These are phyloP conservation scores for Cinclus mexicanus DNA, from an alignment of 2,113 vertebrate genomes.

Conservation along the genomic window DNA sequence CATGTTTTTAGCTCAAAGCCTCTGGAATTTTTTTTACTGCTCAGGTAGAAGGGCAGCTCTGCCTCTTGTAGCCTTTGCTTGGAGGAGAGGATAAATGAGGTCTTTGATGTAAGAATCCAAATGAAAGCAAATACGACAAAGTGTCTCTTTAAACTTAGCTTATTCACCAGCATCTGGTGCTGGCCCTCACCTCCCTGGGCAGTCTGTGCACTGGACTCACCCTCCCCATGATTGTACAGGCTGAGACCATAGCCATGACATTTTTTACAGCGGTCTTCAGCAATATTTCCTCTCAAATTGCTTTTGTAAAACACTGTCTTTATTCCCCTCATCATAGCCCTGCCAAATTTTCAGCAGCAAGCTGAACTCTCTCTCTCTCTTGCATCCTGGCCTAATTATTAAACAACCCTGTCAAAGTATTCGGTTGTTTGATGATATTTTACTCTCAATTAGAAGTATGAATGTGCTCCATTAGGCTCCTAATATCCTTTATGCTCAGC, in stretches of 20 bases:
- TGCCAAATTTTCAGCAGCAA: constrained; percentile 11
- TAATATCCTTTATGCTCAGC: constrained; percentile 51
- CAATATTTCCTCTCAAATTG: constrained; percentile 14
- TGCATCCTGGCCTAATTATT: constrained; percentile 49
- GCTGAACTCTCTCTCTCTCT: background rate
- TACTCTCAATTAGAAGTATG: constrained; percentile 62
- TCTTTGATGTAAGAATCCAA: constrained; percentile 18
- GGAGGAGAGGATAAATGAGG: background rate
- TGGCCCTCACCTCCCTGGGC: background rate
- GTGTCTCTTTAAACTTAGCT: background rate
- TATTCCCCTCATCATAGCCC: background rate
- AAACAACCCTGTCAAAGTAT: constrained; percentile 42
- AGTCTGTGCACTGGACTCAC: background rate
- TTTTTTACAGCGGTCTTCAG: constrained; percentile 1
- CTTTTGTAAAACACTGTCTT: background rate
- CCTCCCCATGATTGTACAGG: background rate
- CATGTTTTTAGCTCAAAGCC: background rate
- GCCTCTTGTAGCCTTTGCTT: background rate
- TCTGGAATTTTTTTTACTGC: background rate
- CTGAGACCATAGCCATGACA: background rate
- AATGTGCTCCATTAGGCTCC: constrained; percentile 61
- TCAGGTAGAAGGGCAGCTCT: background rate
- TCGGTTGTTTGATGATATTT: constrained; percentile 57
- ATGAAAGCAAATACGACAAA: background rate
- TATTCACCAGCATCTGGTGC: background rate